Conservation (phyloP, 2,113 vertebrate species). For the Progne subis region DNA sequence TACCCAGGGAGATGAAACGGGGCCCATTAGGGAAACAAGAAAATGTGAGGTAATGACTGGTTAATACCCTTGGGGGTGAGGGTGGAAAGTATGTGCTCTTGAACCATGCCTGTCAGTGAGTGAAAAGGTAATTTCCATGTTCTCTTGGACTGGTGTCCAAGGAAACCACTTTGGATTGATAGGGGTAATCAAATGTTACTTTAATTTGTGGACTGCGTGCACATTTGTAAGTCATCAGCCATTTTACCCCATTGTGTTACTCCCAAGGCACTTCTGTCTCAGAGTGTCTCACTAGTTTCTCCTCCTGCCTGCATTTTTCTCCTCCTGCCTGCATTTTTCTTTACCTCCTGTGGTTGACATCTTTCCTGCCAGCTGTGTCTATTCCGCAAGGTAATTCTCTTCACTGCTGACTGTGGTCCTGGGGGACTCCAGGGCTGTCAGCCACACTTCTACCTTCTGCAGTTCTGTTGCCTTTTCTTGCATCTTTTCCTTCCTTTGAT, state of each 20-base stretch:
- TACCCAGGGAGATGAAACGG: conserved; percentile 6
- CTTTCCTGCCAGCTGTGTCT: conserved; percentile 60
- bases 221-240: not conserved
- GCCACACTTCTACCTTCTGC: conserved; percentile 37
- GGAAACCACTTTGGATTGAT: conserved; percentile 25
- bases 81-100: conserved; percentile 20
- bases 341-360: conserved; percentile 44
- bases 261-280: conserved; percentile 36
- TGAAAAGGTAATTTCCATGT: conserved; percentile 9
- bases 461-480: conserved; percentile 1
- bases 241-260: not conserved
- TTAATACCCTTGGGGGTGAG: conserved; percentile 25
- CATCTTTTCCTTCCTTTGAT: not conserved
- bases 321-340: conserved; percentile 43
- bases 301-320: conserved; percentile 43
- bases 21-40: conserved; percentile 32
- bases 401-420: conserved; percentile 60
- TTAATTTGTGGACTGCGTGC: not conserved
- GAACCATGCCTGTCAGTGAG: not conserved
- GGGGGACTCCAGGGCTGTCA: conserved; percentile 50
- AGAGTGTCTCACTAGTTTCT: conserved; percentile 14
- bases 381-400: conserved; percentile 36
- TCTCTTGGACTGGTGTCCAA: conserved; percentile 1
- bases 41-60: conserved; percentile 57
- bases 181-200: conserved; percentile 19